A percentile compares a stretch with the other conserved stretches of the same genome.
Evolutionary conservation across 1,140 invertebrate genomes (phyloP).

Genomic region (Procambarus clarkii): DNA sequence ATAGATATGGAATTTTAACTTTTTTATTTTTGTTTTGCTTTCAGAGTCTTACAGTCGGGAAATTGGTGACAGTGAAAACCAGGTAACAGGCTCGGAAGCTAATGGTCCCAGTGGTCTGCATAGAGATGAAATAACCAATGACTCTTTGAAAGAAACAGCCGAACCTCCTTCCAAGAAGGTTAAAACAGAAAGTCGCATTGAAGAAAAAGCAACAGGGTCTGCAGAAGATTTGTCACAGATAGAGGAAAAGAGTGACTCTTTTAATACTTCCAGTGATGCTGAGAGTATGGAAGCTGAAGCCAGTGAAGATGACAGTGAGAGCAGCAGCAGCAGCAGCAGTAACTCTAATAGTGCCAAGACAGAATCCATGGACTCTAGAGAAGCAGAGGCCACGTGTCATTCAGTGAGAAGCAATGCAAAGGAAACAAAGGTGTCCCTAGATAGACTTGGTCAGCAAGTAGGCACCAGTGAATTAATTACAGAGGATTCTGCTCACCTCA

Average conservation of each 20-base stretch:
- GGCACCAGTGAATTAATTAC: constrained; percentile 25
- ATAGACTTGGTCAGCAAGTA: constrained; percentile 29
- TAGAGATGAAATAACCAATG: constrained; percentile 6
- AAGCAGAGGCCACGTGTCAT: constrained; percentile 26
- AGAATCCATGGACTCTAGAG: constrained; percentile 20
- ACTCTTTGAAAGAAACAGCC: constrained; percentile 8
- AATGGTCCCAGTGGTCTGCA: constrained; percentile 45
- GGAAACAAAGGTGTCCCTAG: background rate
- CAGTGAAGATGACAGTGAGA: constrained; percentile 18
- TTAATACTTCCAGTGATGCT: background rate
- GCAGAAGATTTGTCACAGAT: background rate
- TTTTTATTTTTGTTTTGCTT: background rate
- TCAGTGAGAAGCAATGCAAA: constrained; percentile 1
- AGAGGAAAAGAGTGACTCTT: background rate
- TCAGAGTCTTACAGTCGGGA: constrained; percentile 43
- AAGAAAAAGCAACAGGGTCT: constrained; percentile 1
- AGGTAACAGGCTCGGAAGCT: constrained; percentile 34
- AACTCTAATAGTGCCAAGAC: constrained; percentile 29
- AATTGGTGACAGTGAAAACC: constrained; percentile 43
- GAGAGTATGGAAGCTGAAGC: constrained; percentile 29
- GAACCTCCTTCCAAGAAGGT: constrained; percentile 44
- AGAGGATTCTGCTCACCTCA: background rate
- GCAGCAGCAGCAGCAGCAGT: constrained; percentile 13
- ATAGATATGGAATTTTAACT: background rate
- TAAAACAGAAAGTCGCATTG: constrained; percentile 5